Evolutionary conservation across 2,888 invertebrate genomes (phyloP), one percentile per base, ranked within the genome.

Genomic region (Steinernema carpocapsae): DNA sequence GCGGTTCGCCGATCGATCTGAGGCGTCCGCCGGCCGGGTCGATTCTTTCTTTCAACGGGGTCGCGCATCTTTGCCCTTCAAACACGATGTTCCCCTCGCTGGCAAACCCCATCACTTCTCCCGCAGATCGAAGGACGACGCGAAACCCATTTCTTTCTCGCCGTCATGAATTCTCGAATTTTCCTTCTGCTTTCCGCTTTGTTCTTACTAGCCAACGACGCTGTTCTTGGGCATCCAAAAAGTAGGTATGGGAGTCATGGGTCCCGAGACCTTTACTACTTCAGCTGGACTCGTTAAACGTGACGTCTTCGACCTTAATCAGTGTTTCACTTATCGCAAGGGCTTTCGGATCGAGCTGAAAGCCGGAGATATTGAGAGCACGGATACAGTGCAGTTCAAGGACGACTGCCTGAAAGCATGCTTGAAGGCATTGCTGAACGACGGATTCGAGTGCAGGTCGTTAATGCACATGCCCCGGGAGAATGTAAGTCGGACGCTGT

Each of bases 401-500:
- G 76, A 76, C 45, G 76, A 76, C 64, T 76, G 76, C 24, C 73
- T 76, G 32, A 26, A 70, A 37, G 75, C 76, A 0, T 76, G 76
- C 52, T 32, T 76, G 10, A 48, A 70, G 48, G 52, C 72, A 3
- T 45, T 76, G 6, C 26, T 76, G 17, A 76, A 76, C 48, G 52
- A 72, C 22, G 72, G 45, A 2, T 76, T 76, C 52, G 64, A 64
- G 12, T 76, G 76, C 37, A 22, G 70, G 12, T 64, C 72, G 14
- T 22, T 76, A 14, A 59, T 76, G 70, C 76, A 76, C 37, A 59
- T 76, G 72, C 76, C 76, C 1, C 32, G 70, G 1, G 76, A 76
- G 19, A 73, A 76, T 24, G 76, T 76, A 37, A 71, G 71, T 22
- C 22, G n/a, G 2, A 48, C 2, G n/a, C 48, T 4, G n/a, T 7